phyloP scores from a whole-genome alignment of 2,888 invertebrate species.

The Acrocera orbiculus region DNA sequence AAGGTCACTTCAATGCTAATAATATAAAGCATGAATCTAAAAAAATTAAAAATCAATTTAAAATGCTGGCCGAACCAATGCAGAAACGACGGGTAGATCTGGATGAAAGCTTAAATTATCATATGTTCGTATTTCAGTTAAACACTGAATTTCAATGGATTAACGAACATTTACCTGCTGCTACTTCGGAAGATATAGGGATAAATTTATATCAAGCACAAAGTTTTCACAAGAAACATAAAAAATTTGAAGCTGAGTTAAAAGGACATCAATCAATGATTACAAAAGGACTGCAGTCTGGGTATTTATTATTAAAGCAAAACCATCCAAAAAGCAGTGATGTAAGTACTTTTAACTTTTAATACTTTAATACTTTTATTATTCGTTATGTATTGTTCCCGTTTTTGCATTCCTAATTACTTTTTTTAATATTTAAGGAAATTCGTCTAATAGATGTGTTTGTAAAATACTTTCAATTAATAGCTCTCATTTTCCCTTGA shows the following conservation, averaged over 20 bases:
- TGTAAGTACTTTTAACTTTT: conserved; percentile 29
- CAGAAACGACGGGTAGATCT: conserved; percentile 53
- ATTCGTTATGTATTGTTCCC: too few relatives aligned
- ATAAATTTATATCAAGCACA: conserved; percentile 84
- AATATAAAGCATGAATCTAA: conserved; percentile 66
- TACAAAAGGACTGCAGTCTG: conserved; percentile 65
- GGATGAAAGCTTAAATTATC: conserved; percentile 61
- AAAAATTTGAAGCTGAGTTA: conserved; percentile 80
- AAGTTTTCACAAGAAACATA: conserved; percentile 81
- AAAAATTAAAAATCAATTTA: conserved; percentile 50
- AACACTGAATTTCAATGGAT: conserved; percentile 92
- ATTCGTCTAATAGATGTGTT: too few relatives aligned
- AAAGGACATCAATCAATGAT: conserved; percentile 71
- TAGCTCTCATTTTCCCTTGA: too few relatives aligned
- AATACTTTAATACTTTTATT: too few relatives aligned
- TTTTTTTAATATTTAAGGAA: too few relatives aligned
- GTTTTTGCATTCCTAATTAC: too few relatives aligned
- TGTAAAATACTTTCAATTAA: too few relatives aligned
- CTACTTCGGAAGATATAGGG: conserved; percentile 56
- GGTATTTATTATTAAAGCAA: conserved; percentile 52
- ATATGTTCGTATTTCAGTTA: conserved; percentile 86
- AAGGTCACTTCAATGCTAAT: conserved; percentile 86
- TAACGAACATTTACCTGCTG: conserved; percentile 68
- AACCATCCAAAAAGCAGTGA: conserved; percentile 64
- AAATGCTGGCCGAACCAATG: conserved; percentile 54